Evolutionary conservation across 2,797 vertebrate genomes (phyloP).

Genomic region (Pantherophis alleghaniensis): DNA sequence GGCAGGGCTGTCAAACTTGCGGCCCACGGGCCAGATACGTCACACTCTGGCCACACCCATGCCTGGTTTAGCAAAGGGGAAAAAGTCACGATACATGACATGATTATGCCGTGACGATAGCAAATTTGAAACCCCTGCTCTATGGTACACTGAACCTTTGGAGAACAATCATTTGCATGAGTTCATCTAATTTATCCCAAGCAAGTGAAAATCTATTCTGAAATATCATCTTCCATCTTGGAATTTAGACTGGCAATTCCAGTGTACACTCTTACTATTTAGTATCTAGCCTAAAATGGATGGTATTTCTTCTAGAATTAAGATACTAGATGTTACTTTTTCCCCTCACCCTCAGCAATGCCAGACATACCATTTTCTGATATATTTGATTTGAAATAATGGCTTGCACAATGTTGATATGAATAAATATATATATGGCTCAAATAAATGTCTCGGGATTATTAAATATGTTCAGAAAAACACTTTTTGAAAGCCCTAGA

Average conservation of each 20-base stretch:
- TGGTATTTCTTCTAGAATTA: background rate
- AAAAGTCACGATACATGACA: too few species aligned
- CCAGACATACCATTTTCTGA: background rate
- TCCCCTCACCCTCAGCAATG: background rate
- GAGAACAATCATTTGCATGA: background rate
- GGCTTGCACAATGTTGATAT: background rate
- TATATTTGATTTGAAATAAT: background rate
- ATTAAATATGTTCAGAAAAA: background rate
- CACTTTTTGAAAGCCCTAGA: background rate
- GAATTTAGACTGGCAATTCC: background rate
- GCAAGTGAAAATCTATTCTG: background rate
- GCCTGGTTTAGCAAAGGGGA: too few species aligned
- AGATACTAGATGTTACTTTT: background rate
- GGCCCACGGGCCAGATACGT: too few species aligned
- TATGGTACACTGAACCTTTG: background rate
- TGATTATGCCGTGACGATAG: too few species aligned
- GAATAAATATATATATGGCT: background rate
- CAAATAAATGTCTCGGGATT: background rate
- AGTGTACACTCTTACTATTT: background rate
- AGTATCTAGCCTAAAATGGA: background rate
- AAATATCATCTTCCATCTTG: background rate
- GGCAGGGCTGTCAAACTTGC: too few species aligned
- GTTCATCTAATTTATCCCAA: background rate
- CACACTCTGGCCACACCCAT: too few species aligned
- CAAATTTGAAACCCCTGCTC: too few species aligned